Base-by-base conservation (phyloP, 2,113 vertebrate species). In the Sialia sialis region DNA sequence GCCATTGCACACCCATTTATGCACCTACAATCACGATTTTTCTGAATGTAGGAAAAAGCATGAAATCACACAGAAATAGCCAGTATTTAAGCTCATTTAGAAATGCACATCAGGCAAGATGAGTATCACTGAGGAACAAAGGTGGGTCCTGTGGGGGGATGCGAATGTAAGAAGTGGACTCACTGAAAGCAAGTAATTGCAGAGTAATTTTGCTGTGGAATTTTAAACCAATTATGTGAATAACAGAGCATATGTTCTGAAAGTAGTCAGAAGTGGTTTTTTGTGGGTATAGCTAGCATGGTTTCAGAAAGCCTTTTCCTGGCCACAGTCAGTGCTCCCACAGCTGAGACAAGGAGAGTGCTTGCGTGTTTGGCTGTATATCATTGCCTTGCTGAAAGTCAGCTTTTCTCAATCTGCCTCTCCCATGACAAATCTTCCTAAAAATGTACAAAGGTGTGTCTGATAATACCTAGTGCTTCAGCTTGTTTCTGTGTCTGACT, bases 181-280 rank as follows among this genome's bases (percentile, higher is more conserved):
- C 34, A n/a, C 90, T 94, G 94, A 92, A 90, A 93, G 90, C 75
- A 76, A 86, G 88, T 95, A 93, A 96, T 91, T 91, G 91, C 89
- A 91, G 81, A 84, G 75, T 88, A 90, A 96, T 95, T 96, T 92
- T 67, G 55, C 85, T 74, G n/a, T 77, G 85, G 90, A 90, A 94
- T 90, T 90, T 94, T 90, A 94, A 92, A 92, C 60, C 85, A 94
- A 69, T 96, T 96, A 90, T 58, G 30, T 84, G 85, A 86, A 88
- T 83, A 93, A 88, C 85, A 94, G 72, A 86, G 85, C 34, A 48
- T 74, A 80, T 90, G 68, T 90, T 86, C 85, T 81, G 75, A 84
- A 91, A 85, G 82, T 82, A 93, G 88, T 48, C 75, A 88, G 85
- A 85, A 92, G 68, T 58, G 39, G 34, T 58, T 80, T 91, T 73